A percentile compares a stretch with the other conserved stretches of the same genome.
phyloP scores from a whole-genome alignment of 2,113 vertebrate species.

The Recurvirostra avosetta region DNA sequence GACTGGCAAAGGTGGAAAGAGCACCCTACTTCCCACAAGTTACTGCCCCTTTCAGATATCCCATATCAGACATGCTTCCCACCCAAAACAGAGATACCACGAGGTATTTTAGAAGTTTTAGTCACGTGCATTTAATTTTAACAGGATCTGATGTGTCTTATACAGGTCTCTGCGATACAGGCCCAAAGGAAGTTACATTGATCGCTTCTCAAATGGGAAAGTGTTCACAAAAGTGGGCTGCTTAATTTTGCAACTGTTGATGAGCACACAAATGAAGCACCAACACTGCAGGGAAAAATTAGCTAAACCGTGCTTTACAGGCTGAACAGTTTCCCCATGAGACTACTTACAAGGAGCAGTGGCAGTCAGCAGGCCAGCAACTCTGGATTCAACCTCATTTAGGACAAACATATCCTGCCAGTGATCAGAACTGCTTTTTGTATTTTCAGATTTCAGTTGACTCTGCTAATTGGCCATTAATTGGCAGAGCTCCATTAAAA shows the following conservation, averaged over 20 bases:
- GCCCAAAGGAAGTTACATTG: not conserved
- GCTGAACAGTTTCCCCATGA: not conserved
- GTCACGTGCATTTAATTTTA: not conserved
- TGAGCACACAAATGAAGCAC: not conserved
- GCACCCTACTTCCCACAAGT: not conserved
- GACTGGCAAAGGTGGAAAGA: not conserved
- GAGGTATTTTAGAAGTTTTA: not conserved
- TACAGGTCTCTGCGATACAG: accelerated
- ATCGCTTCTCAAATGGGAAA: not conserved
- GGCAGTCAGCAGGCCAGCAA: not conserved
- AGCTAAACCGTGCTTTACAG: not conserved
- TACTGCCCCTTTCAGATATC: not conserved
- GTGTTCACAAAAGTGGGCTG: not conserved
- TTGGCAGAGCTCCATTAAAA: slow-evolving; percentile 43
- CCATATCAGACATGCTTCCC: not conserved
- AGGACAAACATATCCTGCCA: not conserved
- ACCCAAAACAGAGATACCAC: not conserved
- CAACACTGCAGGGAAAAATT: not conserved
- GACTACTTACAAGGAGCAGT: not conserved
- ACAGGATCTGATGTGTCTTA: accelerated
- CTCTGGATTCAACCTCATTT: not conserved
- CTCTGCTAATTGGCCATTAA: slow-evolving; percentile 50
- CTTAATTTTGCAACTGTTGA: not conserved
- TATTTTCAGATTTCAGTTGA: slow-evolving; percentile 45
- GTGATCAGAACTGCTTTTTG: not conserved